Evolutionary conservation across 2,113 vertebrate species (phyloP), one percentile per base, ranked within the genome.

Genomic region (Lepisosteus osseus): DNA sequence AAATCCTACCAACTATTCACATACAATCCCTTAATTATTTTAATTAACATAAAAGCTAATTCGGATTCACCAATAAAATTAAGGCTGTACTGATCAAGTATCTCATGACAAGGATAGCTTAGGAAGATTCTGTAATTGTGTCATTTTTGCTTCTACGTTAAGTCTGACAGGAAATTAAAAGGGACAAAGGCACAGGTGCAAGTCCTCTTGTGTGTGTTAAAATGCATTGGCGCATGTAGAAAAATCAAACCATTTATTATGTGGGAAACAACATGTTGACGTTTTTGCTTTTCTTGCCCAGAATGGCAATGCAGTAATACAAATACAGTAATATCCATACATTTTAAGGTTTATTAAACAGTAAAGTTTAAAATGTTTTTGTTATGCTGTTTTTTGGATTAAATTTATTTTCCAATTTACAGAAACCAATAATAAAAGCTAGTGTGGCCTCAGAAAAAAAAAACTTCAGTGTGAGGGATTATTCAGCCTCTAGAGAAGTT

Each of bases 1-100:
- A 77, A 82, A 85, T 82, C 82, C 83, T 29, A 8, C 45, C 65
- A 29, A 61, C 71, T 74, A 80, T 86, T 84, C 77, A 79, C 67
- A 51, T 73, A 76, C 86, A 86, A 88, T 86, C 82, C 83, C 79
- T 76, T 84, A 85, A 85, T 87, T 85, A 80, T 80, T 82, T 83
- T 86, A 85, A 86, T 82, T 86, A 78, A 86, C 76, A 84, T 86
- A 72, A 84, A 86, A 84, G 75, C 77, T 74, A 54, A 73, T 78
- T 80, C 75, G 70, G 56, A 67, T 42, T 47, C 17, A 6, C 51
- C 47, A 63, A 67, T 70, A 73, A 76, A 71, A 15, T 51, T 40
- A 59, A 73, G 77, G 68, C 69, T 66, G 45, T 67, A 45, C 68
- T 78, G 59, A 83, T 77, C 71, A 72, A 70, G 61, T 59, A 70